These are phyloP conservation scores for Tenthredo notha DNA, from an alignment of 2,888 invertebrate genomes.

Conservation along the genomic window DNA sequence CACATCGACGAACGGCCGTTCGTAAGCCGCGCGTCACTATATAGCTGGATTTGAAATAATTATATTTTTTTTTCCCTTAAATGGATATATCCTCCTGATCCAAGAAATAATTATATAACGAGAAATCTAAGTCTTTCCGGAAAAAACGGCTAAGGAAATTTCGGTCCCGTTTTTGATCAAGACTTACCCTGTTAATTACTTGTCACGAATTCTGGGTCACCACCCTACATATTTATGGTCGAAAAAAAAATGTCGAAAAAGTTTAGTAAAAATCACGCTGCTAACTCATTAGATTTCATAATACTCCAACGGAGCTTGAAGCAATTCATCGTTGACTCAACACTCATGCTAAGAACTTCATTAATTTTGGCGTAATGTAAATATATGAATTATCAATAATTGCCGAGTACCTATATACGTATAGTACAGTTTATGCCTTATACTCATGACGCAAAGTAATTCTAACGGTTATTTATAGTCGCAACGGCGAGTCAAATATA, in stretches of 20 bases:
- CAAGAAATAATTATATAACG: too few species aligned
- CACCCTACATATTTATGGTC: background rate
- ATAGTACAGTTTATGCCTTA: background rate
- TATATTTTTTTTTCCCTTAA: too few species aligned
- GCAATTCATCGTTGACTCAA: conserved; percentile 1
- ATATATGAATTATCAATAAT: conserved; percentile 14
- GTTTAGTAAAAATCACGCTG: background rate
- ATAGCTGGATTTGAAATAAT: too few species aligned
- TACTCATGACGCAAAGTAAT: background rate
- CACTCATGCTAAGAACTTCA: background rate
- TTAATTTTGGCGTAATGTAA: conserved; percentile 5
- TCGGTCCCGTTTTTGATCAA: too few species aligned
- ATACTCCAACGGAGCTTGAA: background rate
- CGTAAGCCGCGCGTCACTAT: too few species aligned
- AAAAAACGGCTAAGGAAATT: too few species aligned
- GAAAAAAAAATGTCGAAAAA: background rate
- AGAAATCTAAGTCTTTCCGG: too few species aligned
- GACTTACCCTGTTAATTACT: too few species aligned
- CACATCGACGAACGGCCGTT: too few species aligned
- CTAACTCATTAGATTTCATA: conserved; percentile 13
- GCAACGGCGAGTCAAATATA: background rate
- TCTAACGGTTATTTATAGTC: conserved; percentile 13
- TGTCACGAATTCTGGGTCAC: too few species aligned
- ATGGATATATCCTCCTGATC: too few species aligned
- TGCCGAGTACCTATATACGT: background rate